These are phyloP conservation scores for Helobdella robusta DNA, from an alignment of 2,888 invertebrate species.

Conservation along the genomic window DNA sequence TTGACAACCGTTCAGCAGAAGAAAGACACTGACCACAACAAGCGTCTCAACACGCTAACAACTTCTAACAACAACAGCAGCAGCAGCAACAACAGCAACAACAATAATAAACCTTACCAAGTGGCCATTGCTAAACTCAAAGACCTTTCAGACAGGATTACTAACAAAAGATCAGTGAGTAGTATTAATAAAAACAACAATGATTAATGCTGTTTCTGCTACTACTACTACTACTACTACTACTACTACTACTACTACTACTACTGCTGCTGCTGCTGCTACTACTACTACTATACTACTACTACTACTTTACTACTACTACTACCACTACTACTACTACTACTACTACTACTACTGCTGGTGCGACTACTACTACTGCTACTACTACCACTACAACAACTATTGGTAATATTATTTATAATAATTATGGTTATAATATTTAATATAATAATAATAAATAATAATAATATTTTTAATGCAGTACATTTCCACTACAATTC, in stretches of 20 bases:
- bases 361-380: too few relatives aligned
- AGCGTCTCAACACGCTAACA: too few relatives aligned
- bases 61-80: too few relatives aligned
- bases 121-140: constrained; percentile 5
- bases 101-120: not conserved
- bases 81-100: not conserved
- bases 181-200: too few relatives aligned
- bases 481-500: constrained; percentile 96
- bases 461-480: constrained; percentile 47
- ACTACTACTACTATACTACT: too few relatives aligned
- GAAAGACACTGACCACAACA: not conserved
- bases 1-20: constrained; percentile 11
- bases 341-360: too few relatives aligned
- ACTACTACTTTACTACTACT: not conserved
- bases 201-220: not conserved
- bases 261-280: not conserved
- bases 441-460: not conserved
- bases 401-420: not conserved
- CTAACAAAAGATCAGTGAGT: not conserved
- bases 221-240: constrained; percentile 3
- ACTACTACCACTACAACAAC: not conserved
- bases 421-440: not conserved
- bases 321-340: constrained; percentile 1
- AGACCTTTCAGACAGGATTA: constrained; percentile 5
- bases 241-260: constrained; percentile 3